phyloP scores from a whole-genome alignment of 2,797 vertebrate species.

The Dermochelys coriacea region DNA sequence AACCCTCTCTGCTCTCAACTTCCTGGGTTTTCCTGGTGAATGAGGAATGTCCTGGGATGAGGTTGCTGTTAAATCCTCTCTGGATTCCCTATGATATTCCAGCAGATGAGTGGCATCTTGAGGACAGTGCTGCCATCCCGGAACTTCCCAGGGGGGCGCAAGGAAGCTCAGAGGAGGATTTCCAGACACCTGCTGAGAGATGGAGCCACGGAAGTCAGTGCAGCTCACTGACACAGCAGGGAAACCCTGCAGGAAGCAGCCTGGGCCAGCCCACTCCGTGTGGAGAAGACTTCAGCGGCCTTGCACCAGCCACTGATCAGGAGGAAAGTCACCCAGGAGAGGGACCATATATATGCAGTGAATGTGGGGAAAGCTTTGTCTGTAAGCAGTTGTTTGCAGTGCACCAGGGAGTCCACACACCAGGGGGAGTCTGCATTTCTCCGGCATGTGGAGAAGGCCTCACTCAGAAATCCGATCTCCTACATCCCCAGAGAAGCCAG shows the following conservation, averaged over 20 bases:
- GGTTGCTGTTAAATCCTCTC: neutral
- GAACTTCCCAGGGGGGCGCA: neutral
- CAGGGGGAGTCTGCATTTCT: slow-evolving; percentile 17
- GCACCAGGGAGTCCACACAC: slow-evolving; percentile 31
- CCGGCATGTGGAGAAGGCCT: slow-evolving; percentile 26
- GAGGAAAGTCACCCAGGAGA: neutral
- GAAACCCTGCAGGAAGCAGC: neutral
- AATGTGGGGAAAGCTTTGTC: neutral
- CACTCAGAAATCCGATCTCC: slow-evolving; percentile 27
- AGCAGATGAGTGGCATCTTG: neutral
- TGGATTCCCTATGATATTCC: neutral
- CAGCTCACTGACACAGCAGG: neutral
- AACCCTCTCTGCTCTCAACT: neutral
- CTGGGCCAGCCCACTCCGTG: neutral
- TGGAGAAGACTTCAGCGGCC: neutral
- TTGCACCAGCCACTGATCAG: too few relatives aligned
- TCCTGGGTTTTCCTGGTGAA: neutral
- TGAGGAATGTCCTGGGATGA: neutral
- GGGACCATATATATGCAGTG: neutral
- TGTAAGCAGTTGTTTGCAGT: slow-evolving; percentile 13
- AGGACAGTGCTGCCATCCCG: neutral
- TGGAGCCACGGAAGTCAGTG: neutral
- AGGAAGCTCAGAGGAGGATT: neutral
- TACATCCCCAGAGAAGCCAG: slow-evolving; percentile 35
- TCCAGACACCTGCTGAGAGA: neutral